Evolutionary conservation across 2,888 invertebrate genomes (phyloP).

Genomic region (Bugula neritina): DNA sequence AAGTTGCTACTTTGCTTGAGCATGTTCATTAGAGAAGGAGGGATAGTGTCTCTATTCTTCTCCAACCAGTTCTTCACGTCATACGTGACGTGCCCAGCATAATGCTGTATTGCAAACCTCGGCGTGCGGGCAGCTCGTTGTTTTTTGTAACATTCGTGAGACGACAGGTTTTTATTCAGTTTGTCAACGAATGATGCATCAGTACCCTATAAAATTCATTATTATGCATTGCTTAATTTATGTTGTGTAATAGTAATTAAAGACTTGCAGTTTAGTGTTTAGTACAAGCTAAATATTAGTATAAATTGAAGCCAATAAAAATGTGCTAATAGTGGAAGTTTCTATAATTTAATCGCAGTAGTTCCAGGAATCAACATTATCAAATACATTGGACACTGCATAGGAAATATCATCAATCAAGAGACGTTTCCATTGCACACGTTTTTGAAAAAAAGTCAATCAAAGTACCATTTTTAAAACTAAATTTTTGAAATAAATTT

Average conservation of each 20-base stretch:
- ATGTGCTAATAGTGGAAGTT: not conserved
- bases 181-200: conserved; percentile 45
- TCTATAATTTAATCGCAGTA: no score
- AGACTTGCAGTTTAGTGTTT: no score
- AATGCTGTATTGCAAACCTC: conserved; percentile 46
- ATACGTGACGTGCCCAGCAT: conserved; percentile 50
- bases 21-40: conserved; percentile 44
- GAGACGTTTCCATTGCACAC: no score
- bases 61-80: conserved; percentile 43
- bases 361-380: no score
- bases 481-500: no score
- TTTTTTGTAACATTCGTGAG: conserved; percentile 36
- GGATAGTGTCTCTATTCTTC: conserved; percentile 50
- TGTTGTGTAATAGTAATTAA: no score
- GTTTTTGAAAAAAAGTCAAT: no score
- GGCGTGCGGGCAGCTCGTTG: conserved; percentile 35
- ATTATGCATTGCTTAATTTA: no score
- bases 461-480: no score
- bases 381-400: no score
- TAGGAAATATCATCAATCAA: no score
- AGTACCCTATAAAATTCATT: conserved; percentile 42
- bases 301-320: conserved; percentile 27
- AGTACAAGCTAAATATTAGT: no score
- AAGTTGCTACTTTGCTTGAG: conserved; percentile 41
- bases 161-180: conserved; percentile 38